Base-by-base conservation (phyloP, 2,113 vertebrate genomes). In the Crotalus horridus region DNA sequence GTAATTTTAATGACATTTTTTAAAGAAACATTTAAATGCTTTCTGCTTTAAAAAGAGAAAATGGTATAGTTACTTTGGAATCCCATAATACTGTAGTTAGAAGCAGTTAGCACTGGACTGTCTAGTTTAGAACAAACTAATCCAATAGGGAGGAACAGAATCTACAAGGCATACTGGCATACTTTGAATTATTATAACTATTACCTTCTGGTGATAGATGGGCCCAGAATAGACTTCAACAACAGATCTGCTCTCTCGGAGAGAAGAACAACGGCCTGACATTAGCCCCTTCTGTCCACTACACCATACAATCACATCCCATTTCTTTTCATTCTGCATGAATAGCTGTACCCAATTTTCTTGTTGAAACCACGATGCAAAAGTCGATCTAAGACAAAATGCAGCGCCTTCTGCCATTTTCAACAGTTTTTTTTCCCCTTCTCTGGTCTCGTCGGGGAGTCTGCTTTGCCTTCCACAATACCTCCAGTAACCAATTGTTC, bases 341-440 rank as follows among this genome's bases (percentile, higher is more conserved):
- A 93, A 93, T 91, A 59, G 55, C 54, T 93, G 33, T 1, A 91
- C 33, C 64, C 74, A 88, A 89, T 94, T 96, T 94, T 33, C 58
- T 55, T 93, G 39, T 0, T 89, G 53, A 7, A 74, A 39, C 39
- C 86, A 33, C 64, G 86, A 88, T 59, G 94, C 24, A 64, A 17
- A 43, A 74, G n/a, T 9, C 93, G 6, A 85, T 74, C 92, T 90
- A 85, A 93, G 92, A 88, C 88, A 91, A 93, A 92, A 90, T 89
- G 93, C 69, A 46, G 33, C 13, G 93, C 39, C 93, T 43, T 5
- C 85, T 85, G 26, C 13, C 10, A 33, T 92, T 95, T 92, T 15
- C 93, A 54, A 91, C 94, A 39, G 12, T 91, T 8, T 56, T 4
- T 13, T 3, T 12, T 1, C 2, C 33, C 1, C 46, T 43, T 86